Evolutionary conservation across 1,140 invertebrate genomes (phyloP).

Genomic region (Pseudomyrmex sp.): DNA sequence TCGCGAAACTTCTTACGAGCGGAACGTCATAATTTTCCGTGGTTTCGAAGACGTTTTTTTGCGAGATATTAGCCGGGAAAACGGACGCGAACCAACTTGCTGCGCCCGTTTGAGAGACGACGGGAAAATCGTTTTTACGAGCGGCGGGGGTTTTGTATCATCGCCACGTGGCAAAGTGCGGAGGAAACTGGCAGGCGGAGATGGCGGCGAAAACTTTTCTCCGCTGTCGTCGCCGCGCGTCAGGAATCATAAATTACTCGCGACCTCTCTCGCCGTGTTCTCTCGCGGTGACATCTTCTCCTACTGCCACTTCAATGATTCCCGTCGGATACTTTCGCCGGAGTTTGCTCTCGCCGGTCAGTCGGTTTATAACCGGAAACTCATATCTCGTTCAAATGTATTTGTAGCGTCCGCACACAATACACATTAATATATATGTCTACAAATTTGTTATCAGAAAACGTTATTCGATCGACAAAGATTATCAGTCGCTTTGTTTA

Average conservation of each 20-base stretch:
- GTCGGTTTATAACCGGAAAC: constrained; percentile 34
- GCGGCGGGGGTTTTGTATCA: constrained; percentile 55
- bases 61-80: constrained; percentile 54
- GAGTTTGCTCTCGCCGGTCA: neutral
- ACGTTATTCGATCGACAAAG: neutral
- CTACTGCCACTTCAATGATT: constrained; percentile 16
- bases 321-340: constrained; percentile 42
- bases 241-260: constrained; percentile 66
- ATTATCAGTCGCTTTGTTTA: too few species aligned
- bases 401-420: neutral
- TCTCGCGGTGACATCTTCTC: neutral
- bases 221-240: constrained; percentile 61
- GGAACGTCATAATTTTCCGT: constrained; percentile 58
- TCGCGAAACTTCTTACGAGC: neutral
- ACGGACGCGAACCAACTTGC: neutral
- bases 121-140: constrained; percentile 68
- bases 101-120: neutral
- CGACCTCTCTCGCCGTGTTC: constrained; percentile 45
- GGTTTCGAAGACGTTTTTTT: constrained; percentile 36
- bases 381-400: constrained; percentile 19
- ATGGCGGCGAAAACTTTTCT: constrained; percentile 59
- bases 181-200: neutral
- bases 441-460: neutral
- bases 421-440: too few species aligned
- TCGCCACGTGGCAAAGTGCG: neutral